Evolutionary conservation across 2,113 vertebrate species (phyloP).

Genomic region (Motacilla tschutschensis): DNA sequence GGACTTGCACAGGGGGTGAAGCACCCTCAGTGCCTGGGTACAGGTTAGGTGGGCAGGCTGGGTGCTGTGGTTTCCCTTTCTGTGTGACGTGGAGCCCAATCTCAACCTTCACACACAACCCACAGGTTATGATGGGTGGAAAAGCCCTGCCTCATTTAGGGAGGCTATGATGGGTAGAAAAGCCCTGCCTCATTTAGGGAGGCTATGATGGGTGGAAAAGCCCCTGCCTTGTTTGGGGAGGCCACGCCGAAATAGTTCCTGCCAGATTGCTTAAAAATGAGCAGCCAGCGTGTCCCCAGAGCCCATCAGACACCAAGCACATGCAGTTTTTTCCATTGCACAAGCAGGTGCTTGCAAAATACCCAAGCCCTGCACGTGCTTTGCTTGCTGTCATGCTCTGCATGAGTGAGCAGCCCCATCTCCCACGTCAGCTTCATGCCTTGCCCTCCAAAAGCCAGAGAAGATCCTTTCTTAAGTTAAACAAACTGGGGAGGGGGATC

Average conservation of each 20-base stretch:
- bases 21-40: background rate
- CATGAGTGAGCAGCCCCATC: background rate
- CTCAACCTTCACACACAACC: background rate
- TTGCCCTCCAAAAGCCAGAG: background rate
- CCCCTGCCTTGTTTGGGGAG: background rate
- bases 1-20: background rate
- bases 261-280: background rate
- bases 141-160: background rate
- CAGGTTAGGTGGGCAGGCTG: background rate
- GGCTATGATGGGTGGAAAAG: background rate
- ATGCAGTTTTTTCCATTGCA: slow-evolving; percentile 28
- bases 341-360: slow-evolving; percentile 45
- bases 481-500: background rate
- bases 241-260: background rate
- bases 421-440: background rate
- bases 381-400: background rate
- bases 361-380: background rate
- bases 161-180: background rate
- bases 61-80: background rate
- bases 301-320: background rate
- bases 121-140: background rate
- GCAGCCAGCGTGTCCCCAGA: background rate
- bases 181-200: background rate
- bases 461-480: background rate
- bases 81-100: fast-evolving